Evolutionary conservation across 2,797 vertebrate species (phyloP), one percentile per base, ranked within the genome.

Genomic region (Pseudocheirus occidentalis): DNA sequence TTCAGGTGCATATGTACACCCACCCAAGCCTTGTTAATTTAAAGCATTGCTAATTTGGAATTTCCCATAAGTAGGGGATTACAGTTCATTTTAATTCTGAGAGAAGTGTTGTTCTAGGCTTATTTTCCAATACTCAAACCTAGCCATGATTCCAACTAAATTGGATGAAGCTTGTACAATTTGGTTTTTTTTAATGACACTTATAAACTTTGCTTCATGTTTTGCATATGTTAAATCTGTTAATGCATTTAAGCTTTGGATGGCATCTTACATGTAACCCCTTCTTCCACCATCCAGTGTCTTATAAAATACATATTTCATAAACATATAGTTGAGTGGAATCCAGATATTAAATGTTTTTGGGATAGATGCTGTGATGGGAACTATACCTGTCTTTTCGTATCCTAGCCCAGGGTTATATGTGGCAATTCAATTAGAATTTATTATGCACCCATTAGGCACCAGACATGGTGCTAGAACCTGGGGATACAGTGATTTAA

Each of bases 41-140:
- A 94, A 92, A 95, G 46, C 90, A 92, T 52, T 92, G 94, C 90
- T 92, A 59, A 93, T 90, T 95, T 16, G 92, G 90, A 96, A 92
- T 87, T 93, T 62, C 94, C 62, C 27, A n/a, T 62, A 95, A 92
- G 16, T 62, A 81, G 91, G 34, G 54, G n/a, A 18, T 81, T 81
- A 81, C 2, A 81, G n/a, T 40, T 9, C 46, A 24, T 81, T 81
- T 81, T 81, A 81, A 18, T 18, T 24, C n/a, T 40, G n/a, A 40
- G n/a, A 40, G n/a, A 21, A 81, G n/a, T 62, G 31, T 81, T 31
- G 18, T 73, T 40, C n/a, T 73, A 40, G n/a, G n/a, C 18, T 46
- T 46, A 24, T 46, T 21, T 40, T 81, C n/a, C 66, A 81, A 24
- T 81, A 81, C 66, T 81, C 66, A 81, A 24, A 81, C 1, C n/a